A percentile compares a stretch with the other conserved stretches of the same genome.
Evolutionary conservation across 2,797 vertebrate species (phyloP).

Genomic region (Valencia hispanica): DNA sequence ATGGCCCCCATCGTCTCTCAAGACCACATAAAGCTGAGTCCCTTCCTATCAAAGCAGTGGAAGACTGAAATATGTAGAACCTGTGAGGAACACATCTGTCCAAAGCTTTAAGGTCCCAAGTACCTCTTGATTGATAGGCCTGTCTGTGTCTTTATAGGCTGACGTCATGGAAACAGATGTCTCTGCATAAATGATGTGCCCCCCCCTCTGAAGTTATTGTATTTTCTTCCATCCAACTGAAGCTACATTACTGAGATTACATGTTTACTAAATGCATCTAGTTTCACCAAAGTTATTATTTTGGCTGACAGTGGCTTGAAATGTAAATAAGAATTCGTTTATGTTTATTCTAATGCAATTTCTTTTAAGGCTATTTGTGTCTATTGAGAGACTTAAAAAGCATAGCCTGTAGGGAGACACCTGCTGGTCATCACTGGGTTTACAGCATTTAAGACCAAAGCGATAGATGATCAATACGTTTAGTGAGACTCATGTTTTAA

Average conservation of each 20-base stretch:
- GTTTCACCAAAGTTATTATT: slow-evolving; percentile 18
- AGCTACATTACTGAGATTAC: slow-evolving; percentile 27
- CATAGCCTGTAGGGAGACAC: slow-evolving; percentile 46
- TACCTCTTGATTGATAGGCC: slow-evolving; percentile 25
- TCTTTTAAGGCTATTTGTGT: slow-evolving; percentile 19
- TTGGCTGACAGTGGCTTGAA: slow-evolving; percentile 14
- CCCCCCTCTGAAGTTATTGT: slow-evolving; percentile 62
- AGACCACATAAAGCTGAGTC: slow-evolving; percentile 26
- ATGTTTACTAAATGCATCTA: slow-evolving; percentile 46
- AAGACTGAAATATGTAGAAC: slow-evolving; percentile 32
- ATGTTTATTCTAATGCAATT: slow-evolving; percentile 6
- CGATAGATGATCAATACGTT: slow-evolving; percentile 46
- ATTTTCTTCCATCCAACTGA: slow-evolving; percentile 72
- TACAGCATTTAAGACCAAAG: slow-evolving; percentile 42
- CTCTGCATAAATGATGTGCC: slow-evolving; percentile 30
- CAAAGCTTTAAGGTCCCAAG: slow-evolving; percentile 17
- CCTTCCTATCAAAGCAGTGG: slow-evolving; percentile 7
- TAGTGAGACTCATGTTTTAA: slow-evolving; percentile 23
- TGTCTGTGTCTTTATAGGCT: slow-evolving; percentile 19
- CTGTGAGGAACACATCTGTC: slow-evolving; percentile 20
- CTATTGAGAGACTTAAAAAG: slow-evolving; percentile 33
- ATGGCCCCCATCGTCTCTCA: slow-evolving; percentile 13
- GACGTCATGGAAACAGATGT: slow-evolving; percentile 14
- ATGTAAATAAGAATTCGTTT: not conserved
- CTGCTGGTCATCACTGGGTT: slow-evolving; percentile 42